Evolutionary conservation across 2,888 invertebrate genomes (phyloP), one percentile per base, ranked within the genome.

Genomic region (Pristionchus maxplancki): DNA sequence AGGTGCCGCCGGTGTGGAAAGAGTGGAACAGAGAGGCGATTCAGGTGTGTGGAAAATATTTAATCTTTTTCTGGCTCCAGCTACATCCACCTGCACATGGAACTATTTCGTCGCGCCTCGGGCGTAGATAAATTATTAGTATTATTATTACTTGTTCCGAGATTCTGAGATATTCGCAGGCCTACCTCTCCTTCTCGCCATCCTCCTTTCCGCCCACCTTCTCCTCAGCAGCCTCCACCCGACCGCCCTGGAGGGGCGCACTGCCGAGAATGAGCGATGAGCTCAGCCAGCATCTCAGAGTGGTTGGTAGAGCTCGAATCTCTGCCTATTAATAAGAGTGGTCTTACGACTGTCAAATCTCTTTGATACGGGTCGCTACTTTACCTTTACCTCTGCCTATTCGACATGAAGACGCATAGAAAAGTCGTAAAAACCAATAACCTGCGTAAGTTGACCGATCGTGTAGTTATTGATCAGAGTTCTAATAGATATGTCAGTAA

Each of bases 181-280:
- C 83, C 15, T 83, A 83, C 11, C 58, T 83, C 34, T 83, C 83
- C 34, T 83, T 24, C 34, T 53, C 83, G 0, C 83, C 34, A 0
- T 83, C 50, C 8, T 58, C 53, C 6, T 78, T 44, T 13, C 48
- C 1, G 9, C 44, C 28, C 1, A 24, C 37, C n/a, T 78, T 78
- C 48, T 24, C 78, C 44, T 40, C 78, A 0, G 78, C 78, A 5
- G 82, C 82, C 17, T 9, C 78, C 37, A 58, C 64, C 31, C 88
- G 88, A 81, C 81, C 88, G 62, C 88, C 88, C n/a, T 88, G 88
- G 88, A 53, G 88, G 13, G 88, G 88, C 3, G 31, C 78, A 9
- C 81, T 88, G 44, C 81, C 88, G 53, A 37, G 58, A 62, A 28
- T 88, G 78, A 78, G 81, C 31, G 88, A 81, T 24, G 62, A 67